Evolutionary conservation across 2,888 invertebrate species (phyloP).

Genomic region (Dione juno): DNA sequence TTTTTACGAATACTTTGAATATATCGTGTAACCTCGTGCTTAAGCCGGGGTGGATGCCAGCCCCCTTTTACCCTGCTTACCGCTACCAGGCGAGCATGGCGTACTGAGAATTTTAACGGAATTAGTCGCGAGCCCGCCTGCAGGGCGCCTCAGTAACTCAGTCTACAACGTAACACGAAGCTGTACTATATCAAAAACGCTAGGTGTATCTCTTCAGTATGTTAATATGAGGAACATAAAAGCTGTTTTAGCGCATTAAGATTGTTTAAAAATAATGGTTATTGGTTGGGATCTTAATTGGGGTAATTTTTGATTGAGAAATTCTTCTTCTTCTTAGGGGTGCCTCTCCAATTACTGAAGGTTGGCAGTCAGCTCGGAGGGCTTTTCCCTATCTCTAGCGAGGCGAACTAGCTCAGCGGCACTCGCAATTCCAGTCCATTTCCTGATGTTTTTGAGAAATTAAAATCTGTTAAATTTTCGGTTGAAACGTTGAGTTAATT

Average conservation of each 20-base stretch:
- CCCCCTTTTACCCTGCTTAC: conserved; percentile 76
- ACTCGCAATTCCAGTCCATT: too few relatives aligned
- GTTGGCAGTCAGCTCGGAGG: too few relatives aligned
- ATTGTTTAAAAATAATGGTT: too few relatives aligned
- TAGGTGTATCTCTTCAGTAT: not conserved
- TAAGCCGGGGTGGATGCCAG: conserved; percentile 46
- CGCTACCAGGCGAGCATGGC: conserved; percentile 77
- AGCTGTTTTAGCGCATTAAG: too few relatives aligned
- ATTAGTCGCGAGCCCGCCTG: conserved; percentile 79
- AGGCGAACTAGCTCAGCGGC: too few relatives aligned
- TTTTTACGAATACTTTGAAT: not conserved
- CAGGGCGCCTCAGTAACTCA: conserved; percentile 81
- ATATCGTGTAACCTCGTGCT: conserved; percentile 33
- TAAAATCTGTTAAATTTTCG: not conserved
- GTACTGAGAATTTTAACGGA: conserved; percentile 81
- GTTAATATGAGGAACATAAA: not conserved
- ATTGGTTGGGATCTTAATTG: too few relatives aligned
- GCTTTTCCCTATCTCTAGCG: too few relatives aligned
- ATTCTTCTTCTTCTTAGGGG: too few relatives aligned
- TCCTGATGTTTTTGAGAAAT: too few relatives aligned
- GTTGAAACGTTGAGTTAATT: not conserved
- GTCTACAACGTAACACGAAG: conserved; percentile 46
- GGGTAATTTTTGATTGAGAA: too few relatives aligned
- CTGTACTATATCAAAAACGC: conserved; percentile 13
- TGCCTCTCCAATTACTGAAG: too few relatives aligned